Evolutionary conservation across 2,113 vertebrate genomes (phyloP), one percentile per base, ranked within the genome.

Genomic region (Nycticebus coucang): DNA sequence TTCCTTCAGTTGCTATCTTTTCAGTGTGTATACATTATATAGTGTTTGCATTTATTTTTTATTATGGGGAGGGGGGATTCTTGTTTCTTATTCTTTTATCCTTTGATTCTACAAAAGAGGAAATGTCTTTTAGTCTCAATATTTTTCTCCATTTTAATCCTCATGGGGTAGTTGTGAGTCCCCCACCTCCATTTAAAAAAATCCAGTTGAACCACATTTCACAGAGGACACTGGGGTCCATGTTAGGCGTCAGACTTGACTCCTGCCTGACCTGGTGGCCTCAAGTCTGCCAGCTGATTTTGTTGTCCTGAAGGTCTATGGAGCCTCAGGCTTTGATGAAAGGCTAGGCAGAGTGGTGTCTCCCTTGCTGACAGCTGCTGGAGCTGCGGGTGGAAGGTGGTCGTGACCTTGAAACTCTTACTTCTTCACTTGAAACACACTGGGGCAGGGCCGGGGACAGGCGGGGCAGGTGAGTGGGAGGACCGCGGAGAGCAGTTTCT

Each of bases 91-190:
- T 14, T 77, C 72, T 82, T 30, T 72, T 80, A 8, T 75, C 45
- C 53, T 74, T 94, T n/a, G 30, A 15, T 57, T 57, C 45, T 74
- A 3, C 28, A 66, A 94, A 81, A 89, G 60, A 96, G 96, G 95
- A 96, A 97, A 78, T 62, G n/a, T 22, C 50, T 60, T 60, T 84
- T 35, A 1, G 41, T n/a, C 64, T 89, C 80, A 1, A 41, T 68
- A 22, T 41, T 83, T 68, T 72, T 13, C 60, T 94, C 85, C 60
- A 8, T 59, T 78, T 83, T 64, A 24, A 53, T 82, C 87, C 55
- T 93, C 66, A 13, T 7, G 64, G 74, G 64, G 77, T 26, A 14
- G 7, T 4, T 33, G 22, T 53, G 33, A 80, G 37, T 50, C 22
- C 30, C 69, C 17, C 28, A 37, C 12, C 24, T 62, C 37, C 14